Evolutionary conservation across 2,113 vertebrate species (phyloP).

Genomic region (Dipodomys ordii): DNA sequence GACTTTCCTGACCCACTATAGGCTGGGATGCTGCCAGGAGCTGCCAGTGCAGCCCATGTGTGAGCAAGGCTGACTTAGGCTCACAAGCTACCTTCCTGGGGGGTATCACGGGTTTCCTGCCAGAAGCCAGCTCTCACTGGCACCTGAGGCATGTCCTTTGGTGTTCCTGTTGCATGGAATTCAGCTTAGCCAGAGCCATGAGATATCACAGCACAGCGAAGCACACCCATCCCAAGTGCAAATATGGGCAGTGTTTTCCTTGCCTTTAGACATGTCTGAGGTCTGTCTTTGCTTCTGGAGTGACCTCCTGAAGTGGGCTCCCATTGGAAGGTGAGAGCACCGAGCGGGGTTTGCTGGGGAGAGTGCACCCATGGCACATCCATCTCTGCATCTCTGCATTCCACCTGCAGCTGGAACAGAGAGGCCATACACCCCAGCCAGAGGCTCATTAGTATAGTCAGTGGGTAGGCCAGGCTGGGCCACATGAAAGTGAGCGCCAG

Average conservation of each 20-base stretch:
- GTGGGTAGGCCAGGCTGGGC: not conserved
- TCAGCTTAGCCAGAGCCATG: not conserved
- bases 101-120: not conserved
- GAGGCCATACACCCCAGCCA: rapidly evolving
- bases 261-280: not conserved
- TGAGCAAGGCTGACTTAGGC: rapidly evolving
- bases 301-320: not conserved
- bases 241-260: not conserved
- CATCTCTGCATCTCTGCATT: not conserved
- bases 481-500: rapidly evolving
- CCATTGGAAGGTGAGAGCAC: not conserved
- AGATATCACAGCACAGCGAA: not conserved
- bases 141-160: not conserved
- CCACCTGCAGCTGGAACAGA: not conserved
- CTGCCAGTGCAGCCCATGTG: rapidly evolving
- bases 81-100: not conserved
- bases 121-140: rapidly evolving
- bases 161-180: rapidly evolving
- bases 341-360: not conserved
- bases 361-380: not conserved
- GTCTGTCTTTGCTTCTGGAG: not conserved
- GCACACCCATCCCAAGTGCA: not conserved
- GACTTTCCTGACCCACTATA: too few species aligned
- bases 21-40: not conserved
- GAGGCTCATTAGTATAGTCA: rapidly evolving